phyloP scores from a whole-genome alignment of 2,888 invertebrate species.

The Brenthis ino region DNA sequence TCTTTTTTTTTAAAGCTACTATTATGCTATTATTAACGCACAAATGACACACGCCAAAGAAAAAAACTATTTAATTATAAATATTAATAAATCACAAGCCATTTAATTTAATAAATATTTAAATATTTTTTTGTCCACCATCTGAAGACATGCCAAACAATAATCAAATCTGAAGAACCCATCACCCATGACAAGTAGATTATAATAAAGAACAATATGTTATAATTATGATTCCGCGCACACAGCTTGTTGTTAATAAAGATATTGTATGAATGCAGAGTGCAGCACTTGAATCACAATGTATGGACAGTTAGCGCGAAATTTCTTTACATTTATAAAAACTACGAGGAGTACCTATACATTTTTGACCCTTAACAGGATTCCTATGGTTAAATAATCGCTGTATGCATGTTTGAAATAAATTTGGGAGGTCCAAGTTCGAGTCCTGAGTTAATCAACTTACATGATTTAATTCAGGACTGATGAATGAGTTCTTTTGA shows the following conservation, averaged over 20 bases:
- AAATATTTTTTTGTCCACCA: conserved; percentile 18
- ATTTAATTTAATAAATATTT: background rate
- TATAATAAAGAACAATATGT: conserved; percentile 35
- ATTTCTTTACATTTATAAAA: conserved; percentile 10
- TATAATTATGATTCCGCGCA: conserved; percentile 33
- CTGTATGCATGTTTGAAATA: too few relatives aligned
- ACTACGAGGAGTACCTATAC: background rate
- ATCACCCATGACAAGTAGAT: conserved; percentile 38
- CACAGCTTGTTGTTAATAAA: conserved; percentile 46
- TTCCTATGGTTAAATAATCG: too few relatives aligned
- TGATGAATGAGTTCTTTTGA: too few relatives aligned
- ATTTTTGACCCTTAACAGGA: too few relatives aligned
- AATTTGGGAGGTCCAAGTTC: too few relatives aligned
- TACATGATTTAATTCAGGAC: too few relatives aligned
- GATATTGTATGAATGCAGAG: conserved; percentile 49
- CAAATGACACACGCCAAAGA: too few relatives aligned
- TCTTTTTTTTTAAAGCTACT: too few relatives aligned
- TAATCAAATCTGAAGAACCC: conserved; percentile 36
- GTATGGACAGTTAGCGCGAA: conserved; percentile 34
- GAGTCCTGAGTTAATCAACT: too few relatives aligned
- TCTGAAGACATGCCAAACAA: conserved; percentile 28
- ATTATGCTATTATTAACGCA: too few relatives aligned
- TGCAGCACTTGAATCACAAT: conserved; percentile 42
- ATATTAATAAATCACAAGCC: too few relatives aligned
- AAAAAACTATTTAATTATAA: too few relatives aligned